Conservation (phyloP, 2,797 vertebrate species). For the Chromis chromis region DNA sequence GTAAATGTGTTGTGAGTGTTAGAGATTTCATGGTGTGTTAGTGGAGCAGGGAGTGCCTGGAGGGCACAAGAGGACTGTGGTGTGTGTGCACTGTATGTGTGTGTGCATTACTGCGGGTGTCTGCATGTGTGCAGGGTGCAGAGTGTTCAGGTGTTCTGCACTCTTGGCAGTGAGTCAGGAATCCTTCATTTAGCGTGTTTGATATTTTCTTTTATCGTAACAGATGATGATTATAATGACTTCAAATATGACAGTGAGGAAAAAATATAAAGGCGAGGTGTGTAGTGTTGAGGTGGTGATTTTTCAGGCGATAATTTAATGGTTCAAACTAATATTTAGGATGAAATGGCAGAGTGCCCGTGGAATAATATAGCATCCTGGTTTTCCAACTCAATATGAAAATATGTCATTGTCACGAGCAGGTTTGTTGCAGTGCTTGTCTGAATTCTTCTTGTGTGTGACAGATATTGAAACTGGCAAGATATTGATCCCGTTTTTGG, state of each 20-base stretch:
- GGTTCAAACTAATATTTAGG: neutral
- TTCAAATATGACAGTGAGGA: conserved; percentile 1
- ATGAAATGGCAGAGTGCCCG: neutral
- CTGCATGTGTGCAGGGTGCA: conserved; percentile 13
- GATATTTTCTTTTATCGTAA: conserved; percentile 32
- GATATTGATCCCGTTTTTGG: neutral
- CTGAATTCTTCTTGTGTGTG: neutral
- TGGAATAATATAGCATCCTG: conserved; percentile 12
- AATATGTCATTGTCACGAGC: neutral
- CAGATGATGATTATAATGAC: conserved; percentile 1
- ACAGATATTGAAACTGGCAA: neutral
- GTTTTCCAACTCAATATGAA: conserved; percentile 6
- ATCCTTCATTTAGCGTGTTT: conserved; percentile 30
- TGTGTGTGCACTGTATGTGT: neutral
- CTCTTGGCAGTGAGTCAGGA: conserved; percentile 23
- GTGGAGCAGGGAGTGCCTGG: conserved; percentile 47
- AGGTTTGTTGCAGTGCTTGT: neutral
- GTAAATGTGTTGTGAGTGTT: conserved; percentile 70
- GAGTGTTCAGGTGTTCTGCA: conserved; percentile 14
- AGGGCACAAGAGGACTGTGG: conserved; percentile 26
- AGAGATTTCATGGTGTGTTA: conserved; percentile 70
- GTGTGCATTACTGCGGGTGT: conserved; percentile 10
- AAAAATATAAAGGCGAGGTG: neutral
- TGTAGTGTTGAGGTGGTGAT: neutral
- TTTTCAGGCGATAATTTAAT: conserved; percentile 12